A percentile compares a stretch with the other conserved stretches of the same genome.
These are phyloP conservation scores for Gila orcuttii DNA, from an alignment of 2,113 vertebrate genomes.

Conservation along the genomic window DNA sequence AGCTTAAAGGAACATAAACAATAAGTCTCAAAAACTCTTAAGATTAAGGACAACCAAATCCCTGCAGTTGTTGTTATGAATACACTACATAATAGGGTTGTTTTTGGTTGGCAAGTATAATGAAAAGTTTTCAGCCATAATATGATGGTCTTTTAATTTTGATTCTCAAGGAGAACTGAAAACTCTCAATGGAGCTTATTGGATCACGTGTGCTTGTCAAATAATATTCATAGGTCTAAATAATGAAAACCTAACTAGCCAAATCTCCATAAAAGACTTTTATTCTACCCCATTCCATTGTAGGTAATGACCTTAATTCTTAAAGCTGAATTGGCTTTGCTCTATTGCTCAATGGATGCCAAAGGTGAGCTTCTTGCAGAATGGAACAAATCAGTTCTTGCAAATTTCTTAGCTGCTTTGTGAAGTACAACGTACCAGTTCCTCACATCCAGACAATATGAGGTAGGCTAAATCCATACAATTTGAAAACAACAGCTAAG, in stretches of 20 bases:
- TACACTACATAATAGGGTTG: background rate
- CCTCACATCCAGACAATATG: background rate
- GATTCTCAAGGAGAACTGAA: background rate
- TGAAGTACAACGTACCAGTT: background rate
- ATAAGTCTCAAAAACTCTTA: background rate
- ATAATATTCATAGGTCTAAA: background rate
- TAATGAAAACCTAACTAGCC: background rate
- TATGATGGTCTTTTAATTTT: background rate
- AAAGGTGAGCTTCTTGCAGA: background rate
- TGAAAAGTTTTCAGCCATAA: background rate
- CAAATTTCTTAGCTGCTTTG: constrained; percentile 9
- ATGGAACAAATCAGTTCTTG: constrained; percentile 3
- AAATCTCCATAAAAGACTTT: background rate
- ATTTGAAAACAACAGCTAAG: background rate
- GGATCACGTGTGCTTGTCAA: background rate
- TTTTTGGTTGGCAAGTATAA: background rate
- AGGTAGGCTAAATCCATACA: background rate
- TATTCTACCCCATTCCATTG: background rate
- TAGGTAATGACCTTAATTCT: constrained; percentile 6
- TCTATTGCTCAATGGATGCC: background rate
- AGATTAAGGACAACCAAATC: background rate
- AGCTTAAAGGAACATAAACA: background rate
- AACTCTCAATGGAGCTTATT: background rate
- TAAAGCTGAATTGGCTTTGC: constrained; percentile 10
- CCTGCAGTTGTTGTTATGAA: background rate